Conservation (phyloP, 2,888 invertebrate species). For the Dynastes hyllus region DNA sequence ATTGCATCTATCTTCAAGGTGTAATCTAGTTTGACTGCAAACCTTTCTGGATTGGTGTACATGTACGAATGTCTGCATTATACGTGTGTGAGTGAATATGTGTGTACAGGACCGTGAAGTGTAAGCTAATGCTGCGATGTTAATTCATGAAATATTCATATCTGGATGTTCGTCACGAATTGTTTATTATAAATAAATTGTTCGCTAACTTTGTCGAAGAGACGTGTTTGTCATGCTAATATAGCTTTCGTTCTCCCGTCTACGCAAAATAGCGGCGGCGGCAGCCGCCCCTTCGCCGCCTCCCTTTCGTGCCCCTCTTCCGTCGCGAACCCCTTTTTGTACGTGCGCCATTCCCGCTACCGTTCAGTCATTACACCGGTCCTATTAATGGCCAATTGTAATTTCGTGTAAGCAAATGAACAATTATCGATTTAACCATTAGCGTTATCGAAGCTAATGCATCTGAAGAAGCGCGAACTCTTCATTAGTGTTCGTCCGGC, state of each 20-base stretch:
- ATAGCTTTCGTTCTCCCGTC: constrained; percentile 40
- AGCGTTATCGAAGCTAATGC: constrained; percentile 67
- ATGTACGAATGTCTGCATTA: constrained; percentile 21
- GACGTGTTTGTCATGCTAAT: constrained; percentile 55
- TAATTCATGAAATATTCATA: constrained; percentile 55
- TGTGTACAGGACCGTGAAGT: constrained; percentile 48
- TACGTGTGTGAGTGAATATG: constrained; percentile 13
- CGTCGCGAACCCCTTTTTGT: constrained; percentile 23
- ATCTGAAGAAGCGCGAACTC: constrained; percentile 69
- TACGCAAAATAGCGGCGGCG: constrained; percentile 34
- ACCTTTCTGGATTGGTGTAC: constrained; percentile 6
- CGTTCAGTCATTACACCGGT: constrained; percentile 44
- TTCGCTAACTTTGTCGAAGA: constrained; percentile 55
- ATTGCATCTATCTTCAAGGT: no score
- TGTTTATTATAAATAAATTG: constrained; percentile 56
- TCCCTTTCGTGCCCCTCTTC: constrained; percentile 33
- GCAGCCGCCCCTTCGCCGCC: constrained; percentile 28
- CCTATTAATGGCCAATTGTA: constrained; percentile 66
- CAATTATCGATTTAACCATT: constrained; percentile 72
- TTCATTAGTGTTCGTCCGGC: constrained; percentile 64
- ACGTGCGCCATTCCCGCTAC: constrained; percentile 14
- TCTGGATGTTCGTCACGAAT: constrained; percentile 53
- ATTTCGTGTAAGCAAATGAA: constrained; percentile 69
- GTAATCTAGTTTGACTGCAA: background rate
- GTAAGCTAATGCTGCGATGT: constrained; percentile 52